Evolutionary conservation across 2,797 vertebrate genomes (phyloP).

Genomic region (Trachurus trachurus): DNA sequence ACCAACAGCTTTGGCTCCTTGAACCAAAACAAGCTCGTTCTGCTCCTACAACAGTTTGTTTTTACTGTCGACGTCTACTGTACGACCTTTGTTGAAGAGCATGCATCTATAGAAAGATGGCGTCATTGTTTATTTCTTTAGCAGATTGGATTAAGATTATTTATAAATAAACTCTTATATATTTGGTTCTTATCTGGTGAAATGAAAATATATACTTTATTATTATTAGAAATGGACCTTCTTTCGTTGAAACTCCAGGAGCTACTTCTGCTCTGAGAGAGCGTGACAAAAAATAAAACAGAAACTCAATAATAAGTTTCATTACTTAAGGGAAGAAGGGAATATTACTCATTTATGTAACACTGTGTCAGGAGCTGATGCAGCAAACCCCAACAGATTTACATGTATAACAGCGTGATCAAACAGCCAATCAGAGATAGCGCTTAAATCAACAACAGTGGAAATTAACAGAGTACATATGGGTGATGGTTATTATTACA

Average conservation of each 20-base stretch:
- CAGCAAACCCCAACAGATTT: not conserved
- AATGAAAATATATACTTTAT: not conserved
- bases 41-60: constrained; percentile 6
- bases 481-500: not conserved
- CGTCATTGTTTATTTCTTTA: not conserved
- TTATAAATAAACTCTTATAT: not conserved
- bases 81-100: constrained; percentile 1
- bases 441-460: not conserved
- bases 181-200: not conserved
- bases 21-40: constrained; percentile 18
- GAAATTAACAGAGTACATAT: not conserved
- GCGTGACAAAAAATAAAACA: constrained; percentile 6
- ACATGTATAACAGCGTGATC: not conserved
- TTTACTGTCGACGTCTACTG: not conserved
- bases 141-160: not conserved
- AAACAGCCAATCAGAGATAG: not conserved
- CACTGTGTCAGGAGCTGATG: constrained; percentile 5
- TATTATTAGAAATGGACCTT: constrained; percentile 3
- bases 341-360: constrained; percentile 18
- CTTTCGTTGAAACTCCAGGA: not conserved
- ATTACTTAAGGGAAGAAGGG: constrained; percentile 39
- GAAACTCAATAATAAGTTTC: constrained; percentile 1
- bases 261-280: constrained; percentile 2
- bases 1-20: not conserved
- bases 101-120: not conserved